Evolutionary conservation across 2,888 invertebrate species (phyloP).

Genomic region (Salticus scenicus): DNA sequence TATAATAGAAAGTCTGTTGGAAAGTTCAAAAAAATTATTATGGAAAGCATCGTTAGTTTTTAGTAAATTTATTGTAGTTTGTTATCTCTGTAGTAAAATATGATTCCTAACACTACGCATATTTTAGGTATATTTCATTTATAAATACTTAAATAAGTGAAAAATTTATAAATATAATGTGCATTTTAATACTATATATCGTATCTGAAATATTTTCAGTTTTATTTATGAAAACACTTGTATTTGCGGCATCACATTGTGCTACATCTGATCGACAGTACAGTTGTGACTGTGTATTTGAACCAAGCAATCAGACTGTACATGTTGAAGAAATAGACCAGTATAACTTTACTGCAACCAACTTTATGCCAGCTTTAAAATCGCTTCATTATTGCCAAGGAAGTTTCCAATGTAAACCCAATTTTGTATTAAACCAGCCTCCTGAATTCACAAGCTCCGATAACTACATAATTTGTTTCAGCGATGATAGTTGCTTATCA

Average conservation of each 20-base stretch:
- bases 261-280: conserved; percentile 38
- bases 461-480: conserved; percentile 52
- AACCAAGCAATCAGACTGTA: conserved; percentile 39
- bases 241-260: conserved; percentile 15
- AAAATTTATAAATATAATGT: not conserved
- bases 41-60: too few relatives aligned
- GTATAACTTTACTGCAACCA: conserved; percentile 36
- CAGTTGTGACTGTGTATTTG: conserved; percentile 37
- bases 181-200: not conserved
- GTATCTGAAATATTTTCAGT: not conserved
- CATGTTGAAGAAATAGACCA: conserved; percentile 33
- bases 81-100: too few relatives aligned
- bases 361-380: conserved; percentile 49
- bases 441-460: conserved; percentile 44
- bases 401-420: conserved; percentile 48
- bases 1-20: too few relatives aligned
- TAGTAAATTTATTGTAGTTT: too few relatives aligned
- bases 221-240: not conserved
- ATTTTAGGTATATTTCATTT: not conserved
- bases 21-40: too few relatives aligned
- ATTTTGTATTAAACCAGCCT: conserved; percentile 37
- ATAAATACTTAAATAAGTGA: not conserved
- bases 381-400: conserved; percentile 52
- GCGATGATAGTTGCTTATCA: conserved; percentile 44
- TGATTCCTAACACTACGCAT: too few relatives aligned